A percentile compares a stretch with the other conserved stretches of the same genome.
Evolutionary conservation across 2,797 vertebrate species (phyloP).

Genomic region (Rhinatrema bivittatum): DNA sequence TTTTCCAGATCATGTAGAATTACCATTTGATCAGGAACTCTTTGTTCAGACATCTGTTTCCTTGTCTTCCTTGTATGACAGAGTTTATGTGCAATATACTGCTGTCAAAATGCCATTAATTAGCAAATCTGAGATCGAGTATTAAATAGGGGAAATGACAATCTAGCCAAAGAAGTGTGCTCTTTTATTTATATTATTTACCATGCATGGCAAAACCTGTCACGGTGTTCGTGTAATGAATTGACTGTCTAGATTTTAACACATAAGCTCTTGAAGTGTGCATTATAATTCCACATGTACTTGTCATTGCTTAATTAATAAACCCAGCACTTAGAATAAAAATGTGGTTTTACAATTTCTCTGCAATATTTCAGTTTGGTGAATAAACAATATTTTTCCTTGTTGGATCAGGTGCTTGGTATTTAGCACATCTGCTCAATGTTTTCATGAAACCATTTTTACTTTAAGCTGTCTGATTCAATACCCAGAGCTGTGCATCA

Average conservation of each 20-base stretch:
- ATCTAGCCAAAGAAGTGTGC: no score
- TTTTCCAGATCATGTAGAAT: no score
- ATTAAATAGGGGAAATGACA: background rate
- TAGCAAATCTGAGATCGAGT: background rate
- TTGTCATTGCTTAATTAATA: constrained; percentile 4
- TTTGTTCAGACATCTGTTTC: no score
- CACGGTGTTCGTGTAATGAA: background rate
- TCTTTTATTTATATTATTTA: no score
- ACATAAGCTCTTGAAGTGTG: constrained; percentile 10
- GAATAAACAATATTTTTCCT: constrained; percentile 10
- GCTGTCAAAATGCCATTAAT: background rate
- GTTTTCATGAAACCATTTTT: constrained; percentile 17
- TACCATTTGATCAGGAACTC: no score
- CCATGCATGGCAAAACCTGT: no score
- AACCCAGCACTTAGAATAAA: background rate
- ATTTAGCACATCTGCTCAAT: constrained; percentile 17
- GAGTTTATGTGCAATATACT: background rate
- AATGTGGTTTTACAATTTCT: constrained; percentile 9
- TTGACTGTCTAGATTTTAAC: constrained; percentile 1
- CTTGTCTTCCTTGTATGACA: no score
- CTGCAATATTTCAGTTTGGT: constrained; percentile 6
- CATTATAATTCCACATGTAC: constrained; percentile 1
- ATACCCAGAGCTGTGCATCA: constrained; percentile 36
- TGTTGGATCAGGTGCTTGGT: constrained; percentile 8
- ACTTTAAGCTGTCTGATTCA: no score